Conservation (phyloP, 1,140 invertebrate species). For the Bactericera cockerelli region DNA sequence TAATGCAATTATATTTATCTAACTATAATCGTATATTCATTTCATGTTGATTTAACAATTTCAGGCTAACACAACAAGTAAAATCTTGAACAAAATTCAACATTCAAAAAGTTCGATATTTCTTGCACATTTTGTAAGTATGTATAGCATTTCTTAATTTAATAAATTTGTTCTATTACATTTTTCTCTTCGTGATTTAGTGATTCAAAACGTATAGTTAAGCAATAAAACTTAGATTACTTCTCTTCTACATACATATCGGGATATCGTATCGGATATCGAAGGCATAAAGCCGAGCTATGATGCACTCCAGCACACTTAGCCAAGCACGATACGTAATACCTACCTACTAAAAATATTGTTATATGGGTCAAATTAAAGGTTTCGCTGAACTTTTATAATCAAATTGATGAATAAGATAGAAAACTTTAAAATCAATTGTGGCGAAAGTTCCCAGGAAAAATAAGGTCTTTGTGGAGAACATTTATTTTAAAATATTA, state of each 20-base stretch:
- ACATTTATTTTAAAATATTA: no score
- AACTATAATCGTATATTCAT: no score
- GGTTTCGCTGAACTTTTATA: no score
- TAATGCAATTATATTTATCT: not conserved
- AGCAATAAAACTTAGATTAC: not conserved
- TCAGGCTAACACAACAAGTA: not conserved
- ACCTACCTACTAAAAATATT: no score
- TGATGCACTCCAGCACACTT: not conserved
- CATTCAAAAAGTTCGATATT: not conserved
- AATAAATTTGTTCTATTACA: not conserved
- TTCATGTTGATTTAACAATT: no score
- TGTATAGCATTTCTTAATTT: not conserved
- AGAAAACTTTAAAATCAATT: no score
- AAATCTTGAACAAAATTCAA: not conserved
- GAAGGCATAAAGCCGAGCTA: not conserved
- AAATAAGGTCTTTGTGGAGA: no score
- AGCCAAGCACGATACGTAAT: not conserved
- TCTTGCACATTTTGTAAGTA: constrained; percentile 2
- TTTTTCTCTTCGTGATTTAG: no score
- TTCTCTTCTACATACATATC: not conserved
- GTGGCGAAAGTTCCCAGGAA: no score
- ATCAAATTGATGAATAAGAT: no score
- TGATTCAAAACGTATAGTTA: not conserved
- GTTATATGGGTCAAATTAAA: no score
- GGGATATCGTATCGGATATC: not conserved